Base-by-base conservation (phyloP, 1,140 invertebrate species). In the Halesus radiatus region DNA sequence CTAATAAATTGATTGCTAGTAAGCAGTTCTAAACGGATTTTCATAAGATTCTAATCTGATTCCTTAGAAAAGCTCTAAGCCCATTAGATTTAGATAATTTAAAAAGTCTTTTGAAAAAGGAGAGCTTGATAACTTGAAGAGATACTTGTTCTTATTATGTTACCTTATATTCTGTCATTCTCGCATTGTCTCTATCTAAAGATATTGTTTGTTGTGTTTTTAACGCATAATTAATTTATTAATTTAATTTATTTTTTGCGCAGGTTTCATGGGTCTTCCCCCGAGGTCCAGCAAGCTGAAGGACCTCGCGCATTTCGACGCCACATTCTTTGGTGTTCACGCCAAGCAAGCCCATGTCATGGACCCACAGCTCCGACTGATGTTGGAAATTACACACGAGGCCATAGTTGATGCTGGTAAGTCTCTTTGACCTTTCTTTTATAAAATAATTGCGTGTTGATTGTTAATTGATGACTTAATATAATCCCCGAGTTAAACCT, bases 361-460 rank as follows among this genome's bases (percentile, higher is more conserved):
- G 98, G 98, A 99, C 87, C 98, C 98, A 4, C 96, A 99, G 87
- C 89, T 99, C 52, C 91, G 98, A 81, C 91, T 99, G 84, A 88
- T 99, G 26, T 91, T 99, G 3, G 98, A 99, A 90, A 86, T 94
- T n/a, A 96, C 98, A 1, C 94, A 98, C 88, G 98, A 99, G 90
- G 95, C 97, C 0, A 95, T 99, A 76, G 91, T 98, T 78, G 98
- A 99, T 91, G 95, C 98, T 64, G 97, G 97, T 83, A 77, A 22
- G 60, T 37, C 29, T 45, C 3, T 7, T 7, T 20, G 13, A 15
- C 22, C 26, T 0, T 22, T 77, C 58, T 78, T 29, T 79, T 20
- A 78, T 52, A 29, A 29, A 29, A 29, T 29, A 29, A 29, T 16
- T 56, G 3, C 3, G 16, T 20, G 56, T 8, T 22, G 18, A 8